Base-by-base conservation (phyloP, 2,113 vertebrate genomes). In the Macrotus californicus region DNA sequence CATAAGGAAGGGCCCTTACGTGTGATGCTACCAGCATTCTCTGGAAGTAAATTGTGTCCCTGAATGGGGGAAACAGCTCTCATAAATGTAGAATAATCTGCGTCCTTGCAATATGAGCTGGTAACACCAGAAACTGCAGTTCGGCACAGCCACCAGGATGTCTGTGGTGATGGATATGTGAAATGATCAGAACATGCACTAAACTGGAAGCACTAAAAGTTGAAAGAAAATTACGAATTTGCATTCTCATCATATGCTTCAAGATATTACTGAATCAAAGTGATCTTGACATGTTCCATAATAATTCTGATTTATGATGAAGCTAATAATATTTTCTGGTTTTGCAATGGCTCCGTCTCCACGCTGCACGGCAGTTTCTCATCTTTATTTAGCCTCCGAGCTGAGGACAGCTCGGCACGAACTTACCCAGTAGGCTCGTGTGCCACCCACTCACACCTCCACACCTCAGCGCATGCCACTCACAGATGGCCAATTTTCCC, bases 401-500 rank as follows among this genome's bases (percentile, higher is more conserved):
- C 69, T 75, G 66, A 95, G 87, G 93, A 96, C 86, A 91, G 61
- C 61, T 91, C 19, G 0, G 59, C 75, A 96, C 94, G 64, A 89
- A 89, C 52, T 93, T 69, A 89, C 86, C 93, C 94, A 91, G 79
- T 91, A 96, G 95, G 79, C 89, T 66, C 4, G 15, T 94, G 64
- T 70, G 75, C 91, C 82, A 87, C 83, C 87, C 95, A 95, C 91
- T 80, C 83, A 92, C 83, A 95, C 94, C 96, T 61, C 76, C 79
- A 0, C 73, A 36, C 36, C 83, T 54, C 89, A 91, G 69, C 0
- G 43, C 66, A 54, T 94, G 91, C 75, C 31, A 61, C 70, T 89
- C 83, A 89, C 96, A 97, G 94, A 97, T 96, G 96, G 96, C 56
- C 92, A 41, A 26, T 87, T 93, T 82, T 29, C 69, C 88, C 83